Base-by-base conservation (phyloP, 2,113 vertebrate species). In the Lanius collurio region DNA sequence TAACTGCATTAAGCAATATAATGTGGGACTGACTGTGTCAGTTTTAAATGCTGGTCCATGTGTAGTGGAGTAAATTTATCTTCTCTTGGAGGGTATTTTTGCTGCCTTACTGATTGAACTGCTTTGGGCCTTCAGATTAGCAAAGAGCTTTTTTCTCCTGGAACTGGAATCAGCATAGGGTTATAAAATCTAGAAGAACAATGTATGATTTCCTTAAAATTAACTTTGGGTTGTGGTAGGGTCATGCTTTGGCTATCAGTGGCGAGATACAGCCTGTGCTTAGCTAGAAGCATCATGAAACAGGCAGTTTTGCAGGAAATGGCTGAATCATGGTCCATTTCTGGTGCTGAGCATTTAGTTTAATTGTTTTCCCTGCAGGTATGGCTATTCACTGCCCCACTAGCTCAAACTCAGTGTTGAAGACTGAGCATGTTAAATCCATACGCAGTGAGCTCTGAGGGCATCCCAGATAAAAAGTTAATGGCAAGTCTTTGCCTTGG, bases 401-500 rank as follows among this genome's bases (percentile, higher is more conserved):
- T 77, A 30, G 30, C 59, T 88, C 39, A 47, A 12, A 75, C 74
- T 90, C 74, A 46, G 14, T 17, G 8, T 22, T 59, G 75, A 96
- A 81, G 64, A 68, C 69, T 83, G 64, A 90, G 83, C 20, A 19
- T 56, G 77, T 96, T 91, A 73, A 83, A 69, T 65, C 15, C 19
- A 33, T 71, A 39, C 19, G 7, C 13, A 33, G 30, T n/a, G 76
- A 78, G 81, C 70, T 91, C 71, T 90, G 89, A 96, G 83, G 73
- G 62, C 6, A 2, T 92, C 78, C 63, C 77, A 87, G 82, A n/a
- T 60, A 53, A 8, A 26, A 73, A 84, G 79, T 76, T 97, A 87
- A 91, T 67, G 56, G 87, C 90, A 93, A 87, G 90, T 83, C 95
- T 97, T 97, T 94, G 93, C 92, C 94, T 95, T 96, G 95, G 92